Evolutionary conservation across 2,113 vertebrate species (phyloP).

Genomic region (Stegostoma tigrinum): DNA sequence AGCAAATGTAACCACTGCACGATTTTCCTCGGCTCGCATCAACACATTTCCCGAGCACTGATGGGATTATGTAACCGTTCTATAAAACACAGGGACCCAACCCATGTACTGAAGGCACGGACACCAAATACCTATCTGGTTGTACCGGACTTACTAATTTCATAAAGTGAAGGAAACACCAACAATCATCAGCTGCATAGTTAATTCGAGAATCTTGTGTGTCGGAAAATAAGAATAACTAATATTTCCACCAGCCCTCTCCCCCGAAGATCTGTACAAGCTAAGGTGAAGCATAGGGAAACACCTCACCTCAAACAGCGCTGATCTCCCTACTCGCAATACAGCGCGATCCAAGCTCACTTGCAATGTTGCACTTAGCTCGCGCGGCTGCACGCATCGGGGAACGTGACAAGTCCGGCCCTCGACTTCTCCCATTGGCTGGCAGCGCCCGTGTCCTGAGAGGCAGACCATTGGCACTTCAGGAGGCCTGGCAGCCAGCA

Average conservation of each 20-base stretch:
- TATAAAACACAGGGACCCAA: not conserved
- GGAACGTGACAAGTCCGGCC: not conserved
- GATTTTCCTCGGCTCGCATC: not conserved
- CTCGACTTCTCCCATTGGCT: not conserved
- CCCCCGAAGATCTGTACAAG: too few relatives aligned
- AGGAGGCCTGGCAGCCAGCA: not conserved
- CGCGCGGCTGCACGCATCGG: not conserved
- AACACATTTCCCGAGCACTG: not conserved
- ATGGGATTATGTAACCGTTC: not conserved
- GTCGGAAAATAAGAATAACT: not conserved
- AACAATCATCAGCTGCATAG: not conserved
- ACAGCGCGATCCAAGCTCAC: rapidly evolving
- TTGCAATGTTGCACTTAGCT: not conserved
- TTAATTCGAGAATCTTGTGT: not conserved
- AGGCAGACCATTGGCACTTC: not conserved
- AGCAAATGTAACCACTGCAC: not conserved
- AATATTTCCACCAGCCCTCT: not conserved
- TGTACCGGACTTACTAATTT: not conserved
- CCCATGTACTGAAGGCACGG: not conserved
- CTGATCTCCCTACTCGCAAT: not conserved
- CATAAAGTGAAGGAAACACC: not conserved
- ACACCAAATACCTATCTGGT: not conserved
- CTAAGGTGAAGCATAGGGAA: not conserved
- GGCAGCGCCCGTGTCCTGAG: not conserved
- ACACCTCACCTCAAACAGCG: not conserved